Percentiles rank a stretch among this genome's conserved stretches.
Evolutionary conservation across 2,888 invertebrate genomes (phyloP).

Genomic region (Zelleria hepariella): DNA sequence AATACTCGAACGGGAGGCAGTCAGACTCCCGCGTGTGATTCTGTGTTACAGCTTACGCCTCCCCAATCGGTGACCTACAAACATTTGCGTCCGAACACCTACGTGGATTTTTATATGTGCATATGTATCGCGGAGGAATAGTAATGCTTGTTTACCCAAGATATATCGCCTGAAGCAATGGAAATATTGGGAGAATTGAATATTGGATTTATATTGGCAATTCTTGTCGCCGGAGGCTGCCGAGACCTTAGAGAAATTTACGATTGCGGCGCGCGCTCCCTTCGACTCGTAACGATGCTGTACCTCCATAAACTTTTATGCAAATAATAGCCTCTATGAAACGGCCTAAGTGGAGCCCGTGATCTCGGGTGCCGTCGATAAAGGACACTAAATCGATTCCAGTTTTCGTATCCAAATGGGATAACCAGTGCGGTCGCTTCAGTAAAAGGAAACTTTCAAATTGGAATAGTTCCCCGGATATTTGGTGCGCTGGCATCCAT

Average conservation of each 20-base stretch:
- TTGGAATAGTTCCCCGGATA: constrained; percentile 64
- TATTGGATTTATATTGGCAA: constrained; percentile 7
- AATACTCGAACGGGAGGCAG: constrained; percentile 19
- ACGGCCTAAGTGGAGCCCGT: not conserved
- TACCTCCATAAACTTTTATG: not conserved
- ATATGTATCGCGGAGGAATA: not conserved
- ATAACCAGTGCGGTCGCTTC: constrained; percentile 42
- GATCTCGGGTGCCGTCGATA: not conserved
- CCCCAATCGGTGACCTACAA: constrained; percentile 26
- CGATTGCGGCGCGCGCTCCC: not conserved
- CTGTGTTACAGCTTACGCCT: constrained; percentile 18
- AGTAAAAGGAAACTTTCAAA: constrained; percentile 58
- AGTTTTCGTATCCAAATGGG: constrained; percentile 38
- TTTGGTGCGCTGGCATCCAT: constrained; percentile 54
- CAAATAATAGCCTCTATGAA: not conserved
- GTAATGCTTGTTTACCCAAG: constrained; percentile 3
- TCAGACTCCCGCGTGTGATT: constrained; percentile 28
- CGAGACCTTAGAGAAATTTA: not conserved
- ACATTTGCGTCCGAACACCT: not conserved
- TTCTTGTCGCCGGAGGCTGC: constrained; percentile 2
- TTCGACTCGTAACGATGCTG: not conserved
- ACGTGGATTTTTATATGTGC: not conserved
- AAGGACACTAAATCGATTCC: not conserved
- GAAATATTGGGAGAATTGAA: constrained; percentile 3
- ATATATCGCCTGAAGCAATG: constrained; percentile 1